phyloP scores from a whole-genome alignment of 2,888 invertebrate species.

The Nineta flava region DNA sequence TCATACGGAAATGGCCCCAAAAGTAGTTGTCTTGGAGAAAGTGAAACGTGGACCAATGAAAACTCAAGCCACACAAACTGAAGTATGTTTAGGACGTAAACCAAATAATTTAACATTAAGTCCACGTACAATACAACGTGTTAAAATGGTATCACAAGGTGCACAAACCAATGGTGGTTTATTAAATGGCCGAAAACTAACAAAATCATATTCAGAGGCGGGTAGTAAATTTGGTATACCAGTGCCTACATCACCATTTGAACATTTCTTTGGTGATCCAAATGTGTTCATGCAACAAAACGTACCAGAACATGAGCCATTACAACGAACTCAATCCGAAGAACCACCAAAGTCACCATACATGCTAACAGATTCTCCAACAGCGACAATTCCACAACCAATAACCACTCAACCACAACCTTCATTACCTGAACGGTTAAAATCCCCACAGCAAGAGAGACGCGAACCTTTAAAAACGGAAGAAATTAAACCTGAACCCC shows the following conservation, averaged over 20 bases:
- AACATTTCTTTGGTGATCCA: background rate
- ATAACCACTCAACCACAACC: constrained; percentile 27
- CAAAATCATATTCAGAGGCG: constrained; percentile 73
- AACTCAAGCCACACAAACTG: constrained; percentile 85
- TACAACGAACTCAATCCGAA: constrained; percentile 73
- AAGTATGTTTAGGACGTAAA: constrained; percentile 54
- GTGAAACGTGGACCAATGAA: constrained; percentile 75
- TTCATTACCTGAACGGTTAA: constrained; percentile 32
- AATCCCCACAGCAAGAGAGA: constrained; percentile 25
- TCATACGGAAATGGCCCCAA: constrained; percentile 21
- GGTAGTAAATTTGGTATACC: constrained; percentile 28
- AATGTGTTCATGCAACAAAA: constrained; percentile 12
- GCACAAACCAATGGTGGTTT: constrained; percentile 75
- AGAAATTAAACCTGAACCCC: background rate
- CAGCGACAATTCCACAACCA: constrained; percentile 9
- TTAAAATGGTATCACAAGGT: constrained; percentile 78
- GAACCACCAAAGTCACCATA: constrained; percentile 67
- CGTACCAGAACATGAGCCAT: constrained; percentile 48
- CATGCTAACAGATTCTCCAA: constrained; percentile 38
- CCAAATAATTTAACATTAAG: constrained; percentile 58
- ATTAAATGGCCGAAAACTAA: constrained; percentile 54
- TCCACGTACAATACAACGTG: constrained; percentile 67
- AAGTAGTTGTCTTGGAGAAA: constrained; percentile 51
- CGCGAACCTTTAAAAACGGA: constrained; percentile 1
- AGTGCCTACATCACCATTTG: constrained; percentile 17